phyloP scores from a whole-genome alignment of 2,888 invertebrate species.

The Ashinkailepas kermadecensis region DNA sequence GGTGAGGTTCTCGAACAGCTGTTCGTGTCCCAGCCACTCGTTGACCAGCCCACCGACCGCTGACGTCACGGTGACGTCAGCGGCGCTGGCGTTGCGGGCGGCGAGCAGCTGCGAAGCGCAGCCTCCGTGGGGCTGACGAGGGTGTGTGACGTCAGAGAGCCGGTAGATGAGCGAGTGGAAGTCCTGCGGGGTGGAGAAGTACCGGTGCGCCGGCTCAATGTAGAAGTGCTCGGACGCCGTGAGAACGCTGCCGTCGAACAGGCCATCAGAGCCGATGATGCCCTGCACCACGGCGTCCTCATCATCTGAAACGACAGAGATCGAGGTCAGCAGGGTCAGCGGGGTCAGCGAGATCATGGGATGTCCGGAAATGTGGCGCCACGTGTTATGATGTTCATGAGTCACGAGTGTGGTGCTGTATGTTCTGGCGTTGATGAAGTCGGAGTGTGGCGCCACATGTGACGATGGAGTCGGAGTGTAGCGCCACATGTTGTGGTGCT shows the following conservation, averaged over 20 bases:
- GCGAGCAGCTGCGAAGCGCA: conserved; percentile 53
- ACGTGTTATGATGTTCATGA: too few relatives aligned
- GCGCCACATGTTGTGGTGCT: too few relatives aligned
- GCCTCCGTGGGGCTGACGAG: conserved; percentile 40
- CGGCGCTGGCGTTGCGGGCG: conserved; percentile 22
- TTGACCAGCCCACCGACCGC: not conserved
- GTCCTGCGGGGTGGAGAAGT: conserved; percentile 42
- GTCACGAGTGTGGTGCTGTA: too few relatives aligned
- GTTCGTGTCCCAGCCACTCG: conserved; percentile 16
- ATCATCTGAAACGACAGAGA: conserved; percentile 53
- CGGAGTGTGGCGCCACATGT: too few relatives aligned
- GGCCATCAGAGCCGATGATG: conserved; percentile 72
- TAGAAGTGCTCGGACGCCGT: conserved; percentile 69
- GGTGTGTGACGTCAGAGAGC: conserved; percentile 59
- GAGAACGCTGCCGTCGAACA: conserved; percentile 81
- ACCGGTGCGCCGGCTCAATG: conserved; percentile 69
- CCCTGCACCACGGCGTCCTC: conserved; percentile 74
- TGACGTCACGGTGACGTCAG: conserved; percentile 12
- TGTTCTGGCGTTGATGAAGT: too few relatives aligned
- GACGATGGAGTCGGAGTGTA: too few relatives aligned
- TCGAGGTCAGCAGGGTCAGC: too few relatives aligned
- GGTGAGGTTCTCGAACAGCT: not conserved
- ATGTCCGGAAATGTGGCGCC: too few relatives aligned
- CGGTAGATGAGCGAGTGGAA: conserved; percentile 81
- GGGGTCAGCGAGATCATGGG: too few relatives aligned